Base-by-base conservation (phyloP, 1,140 invertebrate species). In the Zaprionus capensis region DNA sequence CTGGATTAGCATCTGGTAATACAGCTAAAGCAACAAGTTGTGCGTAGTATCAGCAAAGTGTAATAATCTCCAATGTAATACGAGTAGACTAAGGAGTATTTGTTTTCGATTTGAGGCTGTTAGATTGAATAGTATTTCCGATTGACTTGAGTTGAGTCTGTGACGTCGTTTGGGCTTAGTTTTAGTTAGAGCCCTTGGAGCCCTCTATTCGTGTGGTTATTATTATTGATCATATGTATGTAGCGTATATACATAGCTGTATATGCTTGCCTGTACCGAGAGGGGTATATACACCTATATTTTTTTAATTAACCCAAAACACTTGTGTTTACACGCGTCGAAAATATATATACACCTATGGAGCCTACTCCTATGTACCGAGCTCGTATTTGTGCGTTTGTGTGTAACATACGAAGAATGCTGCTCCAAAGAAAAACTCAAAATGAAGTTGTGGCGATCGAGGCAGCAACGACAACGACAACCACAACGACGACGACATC, bases 291-390 rank as follows among this genome's bases (percentile, higher is more conserved):
- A 56, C 71, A 64, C 26, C 49, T 59, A 55, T 76, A 59, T 72
- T 81, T 87, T 86, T 90, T 90, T 85, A 90, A 90, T 90, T 90
- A 90, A 91, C 59, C 66, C 72, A 90, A 90, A 90, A 90, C 85
- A 90, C 85, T 90, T 88, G 85, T 88, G 85, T 88, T 88, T 88
- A 88, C 85, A 85, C 83, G 85, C 78, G 79, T 77, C 73, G 69
- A 74, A 88, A 83, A 88, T 88, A 88, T 79, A 88, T 65, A 76
- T 69, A 79, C 34, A 34, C 28, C 26, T 51, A 49, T 49, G 53
- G n/a, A 46, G 49, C 59, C 59, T 53, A 12, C 44, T 55, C 28
- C 66, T 76, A 76, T 72, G 41, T 73, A 64, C 36, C 15, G 53
- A 41, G 61, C 44, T 53, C 49, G 34, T 61, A 28, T 61, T 49